phyloP scores from a whole-genome alignment of 2,888 invertebrate species.

The Tiliacea aurago region DNA sequence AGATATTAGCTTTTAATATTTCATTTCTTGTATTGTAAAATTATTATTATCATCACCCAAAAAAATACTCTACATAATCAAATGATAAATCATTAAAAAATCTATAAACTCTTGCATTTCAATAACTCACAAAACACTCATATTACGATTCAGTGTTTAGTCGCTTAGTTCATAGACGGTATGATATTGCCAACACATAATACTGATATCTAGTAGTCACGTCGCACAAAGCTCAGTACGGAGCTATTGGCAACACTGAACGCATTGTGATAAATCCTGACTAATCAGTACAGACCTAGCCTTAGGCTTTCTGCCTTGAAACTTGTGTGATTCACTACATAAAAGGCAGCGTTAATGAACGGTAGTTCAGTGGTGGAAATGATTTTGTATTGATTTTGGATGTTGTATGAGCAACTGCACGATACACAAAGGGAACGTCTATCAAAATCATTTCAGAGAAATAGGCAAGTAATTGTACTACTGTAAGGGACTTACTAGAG shows the following conservation, averaged over 20 bases:
- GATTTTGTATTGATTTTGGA: not conserved
- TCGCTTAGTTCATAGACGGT: conserved; percentile 2
- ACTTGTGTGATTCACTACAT: conserved; percentile 12
- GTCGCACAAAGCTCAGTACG: conserved; percentile 38
- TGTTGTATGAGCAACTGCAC: not conserved
- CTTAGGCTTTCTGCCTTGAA: conserved; percentile 19
- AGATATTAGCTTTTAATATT: not conserved
- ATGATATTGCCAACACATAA: conserved; percentile 32
- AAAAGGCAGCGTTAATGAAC: not conserved
- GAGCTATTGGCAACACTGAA: conserved; percentile 43
- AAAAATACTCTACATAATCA: not conserved
- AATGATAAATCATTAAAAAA: not conserved
- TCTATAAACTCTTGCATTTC: not conserved
- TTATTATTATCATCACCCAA: not conserved
- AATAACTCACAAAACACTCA: not conserved
- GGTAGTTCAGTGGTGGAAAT: not conserved
- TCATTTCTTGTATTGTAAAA: not conserved
- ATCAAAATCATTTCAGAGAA: not conserved
- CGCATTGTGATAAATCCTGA: conserved; percentile 22
- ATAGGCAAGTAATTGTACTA: not conserved
- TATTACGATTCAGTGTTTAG: conserved; percentile 4
- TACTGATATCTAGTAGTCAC: conserved; percentile 34
- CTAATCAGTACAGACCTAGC: conserved; percentile 2
- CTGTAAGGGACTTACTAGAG: too few species aligned
- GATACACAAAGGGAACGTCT: not conserved